phyloP scores from a whole-genome alignment of 2,888 invertebrate genomes.

The Platypus cylindrus region DNA sequence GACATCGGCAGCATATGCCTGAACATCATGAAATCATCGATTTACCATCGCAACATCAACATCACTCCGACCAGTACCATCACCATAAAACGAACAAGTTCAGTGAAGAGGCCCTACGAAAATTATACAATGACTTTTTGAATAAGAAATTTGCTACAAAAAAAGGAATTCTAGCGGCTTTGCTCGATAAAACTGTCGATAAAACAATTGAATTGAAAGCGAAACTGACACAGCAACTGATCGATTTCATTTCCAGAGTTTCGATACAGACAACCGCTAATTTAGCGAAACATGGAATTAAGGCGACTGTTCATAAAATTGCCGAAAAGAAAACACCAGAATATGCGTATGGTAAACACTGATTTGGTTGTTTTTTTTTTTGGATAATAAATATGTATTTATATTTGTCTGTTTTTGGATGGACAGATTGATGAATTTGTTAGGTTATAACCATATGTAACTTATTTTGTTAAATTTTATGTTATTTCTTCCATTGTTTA shows the following conservation, averaged over 20 bases:
- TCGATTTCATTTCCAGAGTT: slow-evolving; percentile 10
- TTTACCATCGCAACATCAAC: no score
- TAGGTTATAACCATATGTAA: no score
- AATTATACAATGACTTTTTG: slow-evolving; percentile 9
- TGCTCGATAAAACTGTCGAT: slow-evolving; percentile 9
- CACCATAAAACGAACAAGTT: slow-evolving; percentile 2
- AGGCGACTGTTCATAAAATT: slow-evolving; percentile 10
- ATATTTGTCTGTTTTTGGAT: no score
- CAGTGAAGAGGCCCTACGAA: slow-evolving; percentile 6
- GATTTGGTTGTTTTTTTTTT: no score
- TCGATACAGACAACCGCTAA: slow-evolving; percentile 12
- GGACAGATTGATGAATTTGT: no score
- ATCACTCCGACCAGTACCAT: background rate
- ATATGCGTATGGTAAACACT: background rate
- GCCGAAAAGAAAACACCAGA: slow-evolving; percentile 5
- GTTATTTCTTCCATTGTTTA: no score
- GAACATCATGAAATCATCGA: no score
- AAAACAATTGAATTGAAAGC: slow-evolving; percentile 14
- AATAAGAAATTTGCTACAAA: slow-evolving; percentile 10
- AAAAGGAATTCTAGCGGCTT: slow-evolving; percentile 3
- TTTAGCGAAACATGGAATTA: slow-evolving; percentile 10
- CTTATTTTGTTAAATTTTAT: no score
- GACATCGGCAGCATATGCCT: no score
- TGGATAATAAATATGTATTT: no score
- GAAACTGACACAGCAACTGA: slow-evolving; percentile 7